Percentiles rank a stretch among this genome's conserved stretches.
Evolutionary conservation across 1,140 invertebrate species (phyloP).

Genomic region (Ericerus pela): DNA sequence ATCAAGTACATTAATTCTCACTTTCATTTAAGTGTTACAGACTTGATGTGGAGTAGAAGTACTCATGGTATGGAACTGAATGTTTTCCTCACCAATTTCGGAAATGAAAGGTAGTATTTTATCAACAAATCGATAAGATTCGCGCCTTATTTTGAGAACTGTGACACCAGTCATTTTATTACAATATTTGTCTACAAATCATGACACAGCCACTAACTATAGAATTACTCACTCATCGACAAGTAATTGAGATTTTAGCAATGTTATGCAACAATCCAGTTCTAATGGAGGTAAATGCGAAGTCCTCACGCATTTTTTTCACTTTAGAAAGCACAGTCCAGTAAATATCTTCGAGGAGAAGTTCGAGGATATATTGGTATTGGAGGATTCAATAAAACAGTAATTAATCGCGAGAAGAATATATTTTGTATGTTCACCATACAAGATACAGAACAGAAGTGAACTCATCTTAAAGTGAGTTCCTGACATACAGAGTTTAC

Average conservation of each 20-base stretch:
- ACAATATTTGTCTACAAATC: conserved; percentile 49
- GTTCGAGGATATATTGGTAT: too few species aligned
- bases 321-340: conserved; percentile 8
- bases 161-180: conserved; percentile 56
- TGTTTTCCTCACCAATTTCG: neutral
- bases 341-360: neutral
- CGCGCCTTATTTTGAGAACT: conserved; percentile 49
- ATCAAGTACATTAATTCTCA: neutral
- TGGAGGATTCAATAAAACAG: too few species aligned
- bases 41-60: neutral
- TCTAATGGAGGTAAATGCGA: conserved; percentile 47
- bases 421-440: too few species aligned
- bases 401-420: too few species aligned
- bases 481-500: too few species aligned
- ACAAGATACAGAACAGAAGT: too few species aligned
- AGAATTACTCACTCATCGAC: neutral
- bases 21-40: neutral
- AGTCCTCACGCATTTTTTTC: conserved; percentile 53
- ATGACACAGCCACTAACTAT: neutral
- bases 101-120: conserved; percentile 45
- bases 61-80: neutral
- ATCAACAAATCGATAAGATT: conserved; percentile 51
- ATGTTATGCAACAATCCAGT: conserved; percentile 41
- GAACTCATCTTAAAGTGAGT: too few species aligned
- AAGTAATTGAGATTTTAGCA: neutral